Evolutionary conservation across 2,113 vertebrate genomes (phyloP).

Genomic region (Oncorhynchus nerka): DNA sequence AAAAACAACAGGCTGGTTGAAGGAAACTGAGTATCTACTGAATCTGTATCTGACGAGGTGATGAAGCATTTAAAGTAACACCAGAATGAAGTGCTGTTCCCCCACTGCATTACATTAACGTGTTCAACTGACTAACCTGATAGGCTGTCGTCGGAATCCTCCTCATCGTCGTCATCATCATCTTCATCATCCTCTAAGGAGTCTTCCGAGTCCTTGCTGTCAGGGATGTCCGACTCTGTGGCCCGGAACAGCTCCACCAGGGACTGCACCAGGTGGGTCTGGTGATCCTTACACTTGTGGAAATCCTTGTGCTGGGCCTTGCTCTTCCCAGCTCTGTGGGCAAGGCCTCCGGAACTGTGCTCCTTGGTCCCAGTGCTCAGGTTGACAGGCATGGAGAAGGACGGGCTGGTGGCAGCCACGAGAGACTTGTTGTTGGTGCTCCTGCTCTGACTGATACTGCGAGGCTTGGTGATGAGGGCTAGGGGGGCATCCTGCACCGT

Average conservation of each 20-base stretch:
- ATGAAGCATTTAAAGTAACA: slow-evolving; percentile 1
- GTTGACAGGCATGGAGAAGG: slow-evolving; percentile 81
- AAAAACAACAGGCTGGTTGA: neutral
- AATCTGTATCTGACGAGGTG: neutral
- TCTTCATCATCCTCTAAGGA: slow-evolving; percentile 85
- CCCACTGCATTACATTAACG: neutral
- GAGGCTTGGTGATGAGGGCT: slow-evolving; percentile 87
- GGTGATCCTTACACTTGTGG: slow-evolving; percentile 61
- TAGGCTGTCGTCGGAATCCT: slow-evolving; percentile 87
- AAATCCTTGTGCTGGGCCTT: slow-evolving; percentile 61
- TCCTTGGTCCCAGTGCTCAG: slow-evolving; percentile 80
- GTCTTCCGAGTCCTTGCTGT: slow-evolving; percentile 90
- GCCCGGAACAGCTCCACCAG: slow-evolving; percentile 79
- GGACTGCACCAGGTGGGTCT: slow-evolving; percentile 67
- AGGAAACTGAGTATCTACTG: neutral
- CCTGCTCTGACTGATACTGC: slow-evolving; percentile 70
- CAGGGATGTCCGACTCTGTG: slow-evolving; percentile 84
- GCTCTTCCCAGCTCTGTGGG: slow-evolving; percentile 74
- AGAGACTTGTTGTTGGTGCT: slow-evolving; percentile 70
- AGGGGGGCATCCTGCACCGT: slow-evolving; percentile 90
- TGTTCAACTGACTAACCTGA: slow-evolving; percentile 76
- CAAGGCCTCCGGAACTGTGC: slow-evolving; percentile 44
- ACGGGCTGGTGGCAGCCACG: slow-evolving; percentile 66
- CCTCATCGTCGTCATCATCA: slow-evolving; percentile 76
- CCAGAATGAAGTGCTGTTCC: too few relatives aligned